These are phyloP conservation scores for Heteractis magnifica DNA, from an alignment of 92 coral and sea anemone species.

Conservation along the genomic window DNA sequence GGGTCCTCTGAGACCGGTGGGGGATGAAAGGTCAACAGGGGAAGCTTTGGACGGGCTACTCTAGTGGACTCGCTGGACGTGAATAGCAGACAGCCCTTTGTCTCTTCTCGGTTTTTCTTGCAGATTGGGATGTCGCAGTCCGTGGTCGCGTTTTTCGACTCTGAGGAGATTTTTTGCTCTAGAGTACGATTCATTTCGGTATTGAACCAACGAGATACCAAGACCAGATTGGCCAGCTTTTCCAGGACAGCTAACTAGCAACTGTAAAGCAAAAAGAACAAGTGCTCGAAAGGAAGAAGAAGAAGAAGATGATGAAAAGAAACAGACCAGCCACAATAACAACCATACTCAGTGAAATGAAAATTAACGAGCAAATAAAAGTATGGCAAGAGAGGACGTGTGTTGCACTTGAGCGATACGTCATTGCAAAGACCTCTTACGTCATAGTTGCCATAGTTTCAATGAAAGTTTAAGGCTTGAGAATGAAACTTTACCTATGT, in stretches of 20 bases:
- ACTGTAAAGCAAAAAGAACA: too few species aligned
- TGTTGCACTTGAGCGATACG: not conserved
- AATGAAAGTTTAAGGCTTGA: too few species aligned
- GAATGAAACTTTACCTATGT: not conserved
- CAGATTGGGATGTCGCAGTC: not conserved
- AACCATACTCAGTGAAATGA: not conserved
- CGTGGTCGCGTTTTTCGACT: too few species aligned
- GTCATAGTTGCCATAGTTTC: not conserved
- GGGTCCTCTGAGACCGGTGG: not conserved
- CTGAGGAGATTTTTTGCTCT: too few species aligned
- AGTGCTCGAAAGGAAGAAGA: too few species aligned
- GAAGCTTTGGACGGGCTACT: not conserved
- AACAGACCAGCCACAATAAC: not conserved
- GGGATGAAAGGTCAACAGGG: not conserved
- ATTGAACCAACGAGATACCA: too few species aligned
- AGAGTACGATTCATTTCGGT: too few species aligned
- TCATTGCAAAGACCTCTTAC: not conserved
- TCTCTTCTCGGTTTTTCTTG: not conserved
- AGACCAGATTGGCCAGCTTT: too few species aligned
- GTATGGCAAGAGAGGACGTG: not conserved
- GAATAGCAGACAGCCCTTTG: not conserved
- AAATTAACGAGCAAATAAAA: not conserved
- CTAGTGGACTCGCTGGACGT: not conserved
- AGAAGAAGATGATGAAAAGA: not conserved
- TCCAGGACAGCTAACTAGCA: too few species aligned